phyloP scores from a whole-genome alignment of 35 echinoderm and acorn worm genomes.

The Patiria miniata region DNA sequence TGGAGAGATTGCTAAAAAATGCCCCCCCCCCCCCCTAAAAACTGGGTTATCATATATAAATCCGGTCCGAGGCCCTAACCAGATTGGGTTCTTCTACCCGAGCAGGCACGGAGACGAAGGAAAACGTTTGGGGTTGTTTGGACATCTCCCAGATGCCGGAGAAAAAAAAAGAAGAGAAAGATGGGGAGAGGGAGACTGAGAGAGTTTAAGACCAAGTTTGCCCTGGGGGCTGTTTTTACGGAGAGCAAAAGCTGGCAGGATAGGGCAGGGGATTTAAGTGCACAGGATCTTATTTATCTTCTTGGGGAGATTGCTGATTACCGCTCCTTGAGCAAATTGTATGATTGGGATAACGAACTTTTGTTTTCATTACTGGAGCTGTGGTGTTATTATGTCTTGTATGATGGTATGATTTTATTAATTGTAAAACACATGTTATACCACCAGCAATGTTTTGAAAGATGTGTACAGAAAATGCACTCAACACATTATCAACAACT shows the following conservation, averaged over 20 bases:
- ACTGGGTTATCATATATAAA: constrained; percentile 27
- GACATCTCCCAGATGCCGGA: neutral
- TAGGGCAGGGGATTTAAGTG: constrained; percentile 15
- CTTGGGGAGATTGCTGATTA: constrained; percentile 27
- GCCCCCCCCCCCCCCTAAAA: neutral
- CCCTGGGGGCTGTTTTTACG: neutral
- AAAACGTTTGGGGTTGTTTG: neutral
- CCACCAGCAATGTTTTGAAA: no score
- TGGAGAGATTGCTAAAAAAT: constrained; percentile 3
- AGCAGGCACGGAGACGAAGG: neutral
- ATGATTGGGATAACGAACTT: neutral
- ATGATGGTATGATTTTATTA: neutral
- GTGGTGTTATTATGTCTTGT: neutral
- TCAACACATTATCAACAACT: no score
- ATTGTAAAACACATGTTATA: no score
- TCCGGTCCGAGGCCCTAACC: constrained; percentile 9
- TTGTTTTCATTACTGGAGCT: neutral
- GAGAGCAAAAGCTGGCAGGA: neutral
- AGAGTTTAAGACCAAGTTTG: neutral
- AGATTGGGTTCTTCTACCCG: constrained; percentile 30
- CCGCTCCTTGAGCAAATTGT: constrained; percentile 21
- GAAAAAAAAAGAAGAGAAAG: no score
- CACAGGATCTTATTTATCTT: constrained; percentile 26
- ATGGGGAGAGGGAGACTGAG: no score
- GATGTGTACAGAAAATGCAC: no score